Evolutionary conservation across 1,140 invertebrate species (phyloP), one percentile per base, ranked within the genome.

Genomic region (Eumaeus atala): DNA sequence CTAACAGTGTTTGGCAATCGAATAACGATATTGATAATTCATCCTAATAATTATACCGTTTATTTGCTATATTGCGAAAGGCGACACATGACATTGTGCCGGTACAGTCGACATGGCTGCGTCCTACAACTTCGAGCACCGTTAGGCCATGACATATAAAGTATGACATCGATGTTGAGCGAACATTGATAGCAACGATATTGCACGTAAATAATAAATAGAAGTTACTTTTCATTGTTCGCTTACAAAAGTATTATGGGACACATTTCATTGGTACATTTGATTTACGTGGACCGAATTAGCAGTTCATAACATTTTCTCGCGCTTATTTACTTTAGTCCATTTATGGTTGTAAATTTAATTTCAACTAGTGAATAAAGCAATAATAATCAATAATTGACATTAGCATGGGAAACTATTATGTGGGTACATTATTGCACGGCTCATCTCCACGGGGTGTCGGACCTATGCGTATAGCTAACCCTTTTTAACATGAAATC

Each of bases 51-150:
- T 53, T 18, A 70, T 69, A 70, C 66, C 52, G 70, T 70, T 75
- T 42, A 53, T 82, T 77, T 67, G 56, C 54, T 69, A 68, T 54
- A 64, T 78, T 80, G 72, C 78, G 73, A 84, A 78, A 83, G 67
- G 67, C 66, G 69, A 86, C 73, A 84, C 77, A 84, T 86, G 83
- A 86, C 83, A 86, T 84, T 86, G 81, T 82, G 80, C 74, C 77
- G 79, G 75, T 66, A 6, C 2, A 28, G 21, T 28, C 21, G 53
- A 60, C 72, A 76, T 80, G 70, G 67, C 68, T 71, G 62, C 73
- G 78, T 79, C 80, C 83, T 84, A 86, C 81, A 82, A 83, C 76
- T 77, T 77, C 79, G 74, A 80, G 80, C 74, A 74, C 78, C 72
- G 68, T 67, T 68, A 63, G 79, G 61, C 83, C 83, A 59, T 86